These are phyloP conservation scores for Eugnorisma glareosa DNA, from an alignment of 2,888 invertebrate species.

Conservation along the genomic window DNA sequence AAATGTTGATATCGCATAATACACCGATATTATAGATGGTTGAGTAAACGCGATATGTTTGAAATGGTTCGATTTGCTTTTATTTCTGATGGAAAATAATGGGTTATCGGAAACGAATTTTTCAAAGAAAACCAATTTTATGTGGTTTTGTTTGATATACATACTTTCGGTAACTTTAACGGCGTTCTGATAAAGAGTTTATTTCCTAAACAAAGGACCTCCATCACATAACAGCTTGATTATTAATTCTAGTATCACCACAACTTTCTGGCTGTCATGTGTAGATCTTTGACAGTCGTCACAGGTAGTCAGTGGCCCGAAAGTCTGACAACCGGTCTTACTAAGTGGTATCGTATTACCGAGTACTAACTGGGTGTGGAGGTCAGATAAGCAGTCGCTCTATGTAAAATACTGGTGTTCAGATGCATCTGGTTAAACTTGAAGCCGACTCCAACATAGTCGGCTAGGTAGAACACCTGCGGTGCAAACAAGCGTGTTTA, in stretches of 20 bases:
- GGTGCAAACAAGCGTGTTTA: not conserved
- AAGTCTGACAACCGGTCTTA: too few species aligned
- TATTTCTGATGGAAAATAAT: not conserved
- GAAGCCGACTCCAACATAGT: too few species aligned
- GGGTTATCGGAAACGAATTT: not conserved
- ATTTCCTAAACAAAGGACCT: not conserved
- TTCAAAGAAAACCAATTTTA: not conserved
- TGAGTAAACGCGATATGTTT: constrained; percentile 7
- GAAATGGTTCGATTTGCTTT: constrained; percentile 11
- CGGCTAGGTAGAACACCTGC: too few species aligned
- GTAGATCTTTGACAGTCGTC: too few species aligned
- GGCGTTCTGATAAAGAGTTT: not conserved
- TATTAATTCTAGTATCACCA: not conserved
- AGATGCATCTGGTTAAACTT: too few species aligned
- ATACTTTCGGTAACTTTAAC: not conserved
- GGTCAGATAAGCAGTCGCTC: too few species aligned
- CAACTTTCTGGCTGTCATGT: too few species aligned
- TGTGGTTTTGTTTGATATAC: not conserved
- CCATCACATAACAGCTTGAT: not conserved
- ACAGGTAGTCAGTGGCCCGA: too few species aligned
- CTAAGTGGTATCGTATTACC: too few species aligned
- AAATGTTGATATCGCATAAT: constrained; percentile 1
- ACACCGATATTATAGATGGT: not conserved
- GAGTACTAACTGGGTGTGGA: too few species aligned
- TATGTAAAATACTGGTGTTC: too few species aligned